phyloP scores from a whole-genome alignment of 2,888 invertebrate genomes.

The Rhingia rostrata region DNA sequence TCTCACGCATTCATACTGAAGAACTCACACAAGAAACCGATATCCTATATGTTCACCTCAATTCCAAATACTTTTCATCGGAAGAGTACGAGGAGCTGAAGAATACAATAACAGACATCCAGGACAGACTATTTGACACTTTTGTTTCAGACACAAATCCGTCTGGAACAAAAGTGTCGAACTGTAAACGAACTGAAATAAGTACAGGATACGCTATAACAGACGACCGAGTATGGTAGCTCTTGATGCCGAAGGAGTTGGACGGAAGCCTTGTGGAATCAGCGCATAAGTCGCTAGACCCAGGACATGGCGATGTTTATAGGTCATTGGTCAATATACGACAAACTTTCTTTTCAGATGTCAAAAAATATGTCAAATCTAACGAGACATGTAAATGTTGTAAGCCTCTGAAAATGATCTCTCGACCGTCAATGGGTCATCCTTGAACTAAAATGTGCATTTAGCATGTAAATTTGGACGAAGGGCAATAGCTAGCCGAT shows the following conservation, averaged over 20 bases:
- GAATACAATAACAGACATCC: constrained; percentile 1
- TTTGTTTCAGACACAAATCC: constrained; percentile 6
- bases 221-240: constrained; percentile 4
- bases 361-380: too few species aligned
- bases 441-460: too few species aligned
- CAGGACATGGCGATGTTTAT: neutral
- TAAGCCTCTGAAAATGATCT: too few species aligned
- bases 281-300: neutral
- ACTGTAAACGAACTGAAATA: neutral
- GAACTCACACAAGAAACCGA: neutral
- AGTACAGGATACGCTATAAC: too few species aligned
- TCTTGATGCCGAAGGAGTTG: constrained; percentile 3
- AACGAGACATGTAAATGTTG: too few species aligned
- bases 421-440: too few species aligned
- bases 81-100: neutral
- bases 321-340: too few species aligned
- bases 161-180: too few species aligned
- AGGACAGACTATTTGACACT: neutral
- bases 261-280: neutral
- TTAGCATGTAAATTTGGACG: too few species aligned
- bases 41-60: too few species aligned
- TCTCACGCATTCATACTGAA: neutral
- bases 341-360: too few species aligned
- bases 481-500: too few species aligned
- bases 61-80: neutral